phyloP scores from a whole-genome alignment of 2,797 vertebrate species.

The Squalus acanthias region DNA sequence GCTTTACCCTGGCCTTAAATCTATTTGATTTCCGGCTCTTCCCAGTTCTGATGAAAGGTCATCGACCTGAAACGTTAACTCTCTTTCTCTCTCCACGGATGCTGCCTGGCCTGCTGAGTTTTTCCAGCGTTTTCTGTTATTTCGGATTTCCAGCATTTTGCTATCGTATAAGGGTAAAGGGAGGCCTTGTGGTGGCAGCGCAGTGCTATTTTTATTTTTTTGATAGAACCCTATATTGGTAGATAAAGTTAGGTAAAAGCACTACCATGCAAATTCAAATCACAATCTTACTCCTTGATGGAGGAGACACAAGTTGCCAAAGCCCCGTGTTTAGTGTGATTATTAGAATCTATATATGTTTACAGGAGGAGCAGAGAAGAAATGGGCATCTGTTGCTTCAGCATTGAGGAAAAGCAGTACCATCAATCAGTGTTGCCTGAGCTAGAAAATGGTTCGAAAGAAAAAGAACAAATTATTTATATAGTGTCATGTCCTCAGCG shows the following conservation, averaged over 20 bases:
- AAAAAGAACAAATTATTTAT: neutral
- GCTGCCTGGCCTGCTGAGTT: no score
- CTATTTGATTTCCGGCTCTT: no score
- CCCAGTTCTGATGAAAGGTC: no score
- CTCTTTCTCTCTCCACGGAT: no score
- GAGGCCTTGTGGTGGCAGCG: no score
- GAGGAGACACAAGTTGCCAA: neutral
- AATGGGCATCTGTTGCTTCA: neutral
- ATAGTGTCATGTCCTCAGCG: neutral
- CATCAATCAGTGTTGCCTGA: neutral
- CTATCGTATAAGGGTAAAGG: neutral
- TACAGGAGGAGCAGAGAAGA: neutral
- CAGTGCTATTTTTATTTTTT: neutral
- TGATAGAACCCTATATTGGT: neutral
- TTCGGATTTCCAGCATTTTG: no score
- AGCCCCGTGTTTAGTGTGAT: neutral
- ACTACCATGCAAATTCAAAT: neutral
- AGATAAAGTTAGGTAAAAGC: neutral
- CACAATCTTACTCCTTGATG: neutral
- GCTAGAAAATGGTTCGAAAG: neutral
- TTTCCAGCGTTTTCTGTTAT: no score
- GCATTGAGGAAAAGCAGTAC: neutral
- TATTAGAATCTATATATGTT: neutral
- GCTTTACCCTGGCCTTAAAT: no score
- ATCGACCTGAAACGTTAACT: no score